A percentile compares a stretch with the other conserved stretches of the same genome.
Evolutionary conservation across 2,888 invertebrate species (phyloP).

Genomic region (Cantharis nigra): DNA sequence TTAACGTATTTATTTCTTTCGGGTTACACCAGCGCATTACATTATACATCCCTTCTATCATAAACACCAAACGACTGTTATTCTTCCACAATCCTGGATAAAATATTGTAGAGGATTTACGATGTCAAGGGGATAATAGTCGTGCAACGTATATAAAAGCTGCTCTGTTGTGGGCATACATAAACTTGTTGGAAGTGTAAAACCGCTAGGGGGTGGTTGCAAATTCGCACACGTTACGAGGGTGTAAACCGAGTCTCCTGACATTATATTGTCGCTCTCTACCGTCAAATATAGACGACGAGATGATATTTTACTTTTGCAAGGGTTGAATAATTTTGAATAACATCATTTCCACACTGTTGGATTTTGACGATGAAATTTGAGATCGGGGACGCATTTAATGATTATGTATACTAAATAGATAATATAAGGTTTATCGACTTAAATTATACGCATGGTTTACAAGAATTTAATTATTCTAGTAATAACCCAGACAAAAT

Average conservation of each 20-base stretch:
- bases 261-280: conserved; percentile 21
- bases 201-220: conserved; percentile 30
- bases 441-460: background rate
- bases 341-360: conserved; percentile 8
- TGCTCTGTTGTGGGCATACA: conserved; percentile 26
- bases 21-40: background rate
- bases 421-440: conserved; percentile 1
- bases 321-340: conserved; percentile 15
- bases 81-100: conserved; percentile 19
- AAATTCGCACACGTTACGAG: conserved; percentile 27
- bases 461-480: background rate
- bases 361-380: background rate
- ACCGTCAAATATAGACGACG: conserved; percentile 21
- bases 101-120: conserved; percentile 21
- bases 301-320: conserved; percentile 15
- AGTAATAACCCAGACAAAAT: background rate
- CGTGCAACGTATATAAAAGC: conserved; percentile 26
- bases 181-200: conserved; percentile 30
- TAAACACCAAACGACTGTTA: conserved; percentile 11
- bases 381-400: background rate
- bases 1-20: background rate
- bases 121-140: conserved; percentile 24
- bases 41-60: background rate
- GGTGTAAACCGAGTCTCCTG: conserved; percentile 29
- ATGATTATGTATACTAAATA: background rate